Conservation (phyloP, 2,888 invertebrate genomes). For the Timema cristinae region DNA sequence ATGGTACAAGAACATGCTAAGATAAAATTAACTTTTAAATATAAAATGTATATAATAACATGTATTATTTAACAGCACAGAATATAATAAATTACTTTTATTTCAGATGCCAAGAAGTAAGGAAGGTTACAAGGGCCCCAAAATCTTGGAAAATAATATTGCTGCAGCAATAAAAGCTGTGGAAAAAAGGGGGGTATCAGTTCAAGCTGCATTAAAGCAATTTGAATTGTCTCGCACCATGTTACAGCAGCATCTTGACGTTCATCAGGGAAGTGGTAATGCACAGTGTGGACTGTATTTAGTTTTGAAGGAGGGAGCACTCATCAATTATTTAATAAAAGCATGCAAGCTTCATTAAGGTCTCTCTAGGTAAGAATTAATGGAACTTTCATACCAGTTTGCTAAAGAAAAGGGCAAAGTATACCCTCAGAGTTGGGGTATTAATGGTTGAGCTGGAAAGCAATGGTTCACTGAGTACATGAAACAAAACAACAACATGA, state of each 20-base stretch:
- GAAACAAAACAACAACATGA: background rate
- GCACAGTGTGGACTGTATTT: slow-evolving; percentile 7
- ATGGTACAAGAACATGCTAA: background rate
- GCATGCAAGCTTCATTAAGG: slow-evolving; percentile 8
- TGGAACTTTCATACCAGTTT: background rate
- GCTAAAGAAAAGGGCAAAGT: background rate
- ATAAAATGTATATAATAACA: background rate
- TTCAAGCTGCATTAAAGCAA: background rate
- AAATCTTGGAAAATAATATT: background rate
- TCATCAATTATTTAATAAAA: slow-evolving; percentile 2
- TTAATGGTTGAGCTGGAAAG: background rate
- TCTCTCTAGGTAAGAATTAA: slow-evolving; percentile 10
- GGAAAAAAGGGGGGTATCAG: background rate
- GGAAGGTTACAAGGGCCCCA: too few relatives aligned
- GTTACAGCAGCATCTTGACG: background rate
- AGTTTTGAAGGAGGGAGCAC: slow-evolving; percentile 7
- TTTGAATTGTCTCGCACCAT: slow-evolving; percentile 5
- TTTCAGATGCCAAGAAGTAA: slow-evolving; percentile 12
- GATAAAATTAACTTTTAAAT: background rate
- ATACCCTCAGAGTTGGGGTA: background rate
- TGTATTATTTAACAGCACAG: too few relatives aligned
- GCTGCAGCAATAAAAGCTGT: slow-evolving; percentile 7
- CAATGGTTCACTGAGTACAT: background rate
- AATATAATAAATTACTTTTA: too few relatives aligned
- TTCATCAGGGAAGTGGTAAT: slow-evolving; percentile 6